These are phyloP conservation scores for Vanessa cardui DNA, from an alignment of 2,888 invertebrate genomes.

Conservation along the genomic window DNA sequence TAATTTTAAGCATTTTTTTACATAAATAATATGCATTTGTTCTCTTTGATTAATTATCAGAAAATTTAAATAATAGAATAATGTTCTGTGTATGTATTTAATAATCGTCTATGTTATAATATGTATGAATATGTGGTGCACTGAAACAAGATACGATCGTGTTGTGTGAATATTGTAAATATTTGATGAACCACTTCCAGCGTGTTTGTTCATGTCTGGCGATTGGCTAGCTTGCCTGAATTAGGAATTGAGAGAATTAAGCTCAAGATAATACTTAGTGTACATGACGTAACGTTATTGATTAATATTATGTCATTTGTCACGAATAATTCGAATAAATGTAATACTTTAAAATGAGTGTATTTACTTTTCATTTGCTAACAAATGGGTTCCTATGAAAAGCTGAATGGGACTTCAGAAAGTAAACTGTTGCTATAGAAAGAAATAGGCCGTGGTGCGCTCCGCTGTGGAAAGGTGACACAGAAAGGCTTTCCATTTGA, in stretches of 20 bases:
- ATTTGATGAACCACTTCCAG: slow-evolving; percentile 54
- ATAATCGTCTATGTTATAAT: slow-evolving; percentile 31
- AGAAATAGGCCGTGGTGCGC: slow-evolving; percentile 67
- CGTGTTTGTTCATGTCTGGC: slow-evolving; percentile 51
- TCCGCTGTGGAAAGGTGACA: slow-evolving; percentile 62
- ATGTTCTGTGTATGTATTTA: slow-evolving; percentile 28
- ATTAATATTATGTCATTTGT: slow-evolving; percentile 74
- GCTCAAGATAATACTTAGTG: slow-evolving; percentile 74
- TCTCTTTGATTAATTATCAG: slow-evolving; percentile 9
- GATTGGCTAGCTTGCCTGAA: slow-evolving; percentile 70
- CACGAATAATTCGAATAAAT: slow-evolving; percentile 75
- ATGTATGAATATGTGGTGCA: slow-evolving; percentile 31
- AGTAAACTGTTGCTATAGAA: slow-evolving; percentile 67
- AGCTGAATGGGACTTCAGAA: slow-evolving; percentile 44
- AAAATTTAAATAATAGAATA: slow-evolving; percentile 10
- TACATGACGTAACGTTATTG: slow-evolving; percentile 52
- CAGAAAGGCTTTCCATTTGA: slow-evolving; percentile 67
- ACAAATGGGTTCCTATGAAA: slow-evolving; percentile 32
- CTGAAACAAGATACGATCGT: slow-evolving; percentile 23
- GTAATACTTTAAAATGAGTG: slow-evolving; percentile 56
- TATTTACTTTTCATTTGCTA: slow-evolving; percentile 35
- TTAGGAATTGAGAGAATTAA: slow-evolving; percentile 80
- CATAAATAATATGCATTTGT: slow-evolving; percentile 6
- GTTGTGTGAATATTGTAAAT: slow-evolving; percentile 55
- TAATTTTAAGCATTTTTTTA: slow-evolving; percentile 11